phyloP scores from a whole-genome alignment of 2,888 invertebrate genomes.

The Luperina nickerlii region DNA sequence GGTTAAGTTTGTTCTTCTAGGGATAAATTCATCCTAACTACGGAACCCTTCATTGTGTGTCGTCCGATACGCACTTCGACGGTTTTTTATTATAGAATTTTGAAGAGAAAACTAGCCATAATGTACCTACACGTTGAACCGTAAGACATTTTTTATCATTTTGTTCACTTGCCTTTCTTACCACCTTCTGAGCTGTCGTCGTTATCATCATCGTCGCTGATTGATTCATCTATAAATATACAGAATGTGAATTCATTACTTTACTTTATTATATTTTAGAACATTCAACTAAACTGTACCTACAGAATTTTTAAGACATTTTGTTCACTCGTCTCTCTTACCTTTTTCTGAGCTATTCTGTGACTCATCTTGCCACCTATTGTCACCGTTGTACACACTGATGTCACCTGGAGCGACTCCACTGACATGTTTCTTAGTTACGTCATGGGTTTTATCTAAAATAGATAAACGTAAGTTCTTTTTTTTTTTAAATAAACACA shows the following conservation, averaged over 20 bases:
- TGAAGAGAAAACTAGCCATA: neutral
- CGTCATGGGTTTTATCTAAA: conserved; percentile 22
- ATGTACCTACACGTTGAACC: neutral
- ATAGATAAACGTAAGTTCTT: neutral
- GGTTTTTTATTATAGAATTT: neutral
- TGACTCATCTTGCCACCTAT: neutral
- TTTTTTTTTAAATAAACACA: neutral
- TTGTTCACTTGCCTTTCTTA: neutral
- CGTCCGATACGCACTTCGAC: neutral
- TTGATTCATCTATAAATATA: neutral
- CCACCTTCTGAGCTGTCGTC: no score
- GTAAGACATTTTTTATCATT: neutral
- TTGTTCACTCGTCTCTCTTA: neutral
- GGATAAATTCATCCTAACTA: neutral
- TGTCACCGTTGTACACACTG: neutral
- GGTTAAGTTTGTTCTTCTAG: neutral
- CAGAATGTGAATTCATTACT: neutral
- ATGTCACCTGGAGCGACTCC: neutral
- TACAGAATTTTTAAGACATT: neutral
- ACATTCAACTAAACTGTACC: neutral
- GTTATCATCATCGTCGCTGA: neutral
- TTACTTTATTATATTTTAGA: neutral
- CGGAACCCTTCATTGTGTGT: neutral
- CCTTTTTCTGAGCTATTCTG: neutral
- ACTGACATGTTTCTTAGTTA: conserved; percentile 10